Evolutionary conservation across 2,113 vertebrate species (phyloP).

Genomic region (Microcebus murinus): DNA sequence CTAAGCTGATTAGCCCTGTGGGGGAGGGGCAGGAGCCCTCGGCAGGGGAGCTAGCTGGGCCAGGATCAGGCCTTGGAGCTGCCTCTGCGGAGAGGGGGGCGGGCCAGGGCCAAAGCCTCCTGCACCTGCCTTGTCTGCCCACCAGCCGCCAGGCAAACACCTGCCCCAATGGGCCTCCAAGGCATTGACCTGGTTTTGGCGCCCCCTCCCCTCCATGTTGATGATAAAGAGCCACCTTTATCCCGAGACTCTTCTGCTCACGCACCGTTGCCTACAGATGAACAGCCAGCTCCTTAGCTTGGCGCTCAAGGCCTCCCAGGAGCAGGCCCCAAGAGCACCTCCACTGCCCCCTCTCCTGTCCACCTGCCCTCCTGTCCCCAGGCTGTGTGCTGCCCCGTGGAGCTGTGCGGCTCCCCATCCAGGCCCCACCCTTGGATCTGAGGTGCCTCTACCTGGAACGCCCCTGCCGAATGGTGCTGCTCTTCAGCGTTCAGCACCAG

Average conservation of each 20-base stretch:
- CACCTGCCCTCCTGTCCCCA: background rate
- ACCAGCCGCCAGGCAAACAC: conserved; percentile 64
- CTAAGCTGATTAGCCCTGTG: conserved; percentile 74
- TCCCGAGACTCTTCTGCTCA: background rate
- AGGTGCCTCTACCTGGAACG: background rate
- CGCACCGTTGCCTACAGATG: background rate
- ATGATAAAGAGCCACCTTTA: conserved; percentile 19
- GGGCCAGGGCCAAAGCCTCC: conserved; percentile 25
- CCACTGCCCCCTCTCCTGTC: background rate
- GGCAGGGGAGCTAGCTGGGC: conserved; percentile 36
- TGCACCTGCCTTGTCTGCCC: conserved; percentile 63
- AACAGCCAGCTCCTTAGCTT: background rate
- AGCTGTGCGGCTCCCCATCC: too few relatives aligned
- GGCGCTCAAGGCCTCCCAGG: background rate
- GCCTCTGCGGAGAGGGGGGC: background rate
- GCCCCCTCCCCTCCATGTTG: background rate
- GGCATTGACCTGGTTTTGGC: background rate
- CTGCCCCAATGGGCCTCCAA: conserved; percentile 29
- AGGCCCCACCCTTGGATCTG: background rate
- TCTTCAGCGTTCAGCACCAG: background rate
- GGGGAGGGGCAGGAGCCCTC: background rate
- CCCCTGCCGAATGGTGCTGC: background rate
- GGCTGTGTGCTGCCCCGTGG: background rate
- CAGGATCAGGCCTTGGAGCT: conserved; percentile 36
- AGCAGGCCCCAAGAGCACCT: background rate